These are phyloP conservation scores for Petroica traversi DNA, from an alignment of 2,113 vertebrate genomes.

Conservation along the genomic window DNA sequence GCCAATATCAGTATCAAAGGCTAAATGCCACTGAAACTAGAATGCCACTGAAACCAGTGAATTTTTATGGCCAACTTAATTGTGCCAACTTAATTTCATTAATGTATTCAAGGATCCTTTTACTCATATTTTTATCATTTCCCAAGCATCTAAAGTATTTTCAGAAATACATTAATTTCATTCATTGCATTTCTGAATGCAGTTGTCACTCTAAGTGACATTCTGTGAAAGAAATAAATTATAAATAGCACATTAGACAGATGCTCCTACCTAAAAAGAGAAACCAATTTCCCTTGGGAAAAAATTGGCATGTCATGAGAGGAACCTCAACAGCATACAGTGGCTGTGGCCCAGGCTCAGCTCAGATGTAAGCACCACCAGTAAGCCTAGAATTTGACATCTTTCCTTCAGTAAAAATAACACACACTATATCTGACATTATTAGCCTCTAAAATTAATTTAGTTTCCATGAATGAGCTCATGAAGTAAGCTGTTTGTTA, in stretches of 20 bases:
- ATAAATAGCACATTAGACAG: not conserved
- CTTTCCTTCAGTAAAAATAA: not conserved
- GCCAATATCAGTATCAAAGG: not conserved
- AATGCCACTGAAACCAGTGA: not conserved
- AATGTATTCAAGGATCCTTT: not conserved
- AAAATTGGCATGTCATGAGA: not conserved
- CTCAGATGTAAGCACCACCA: not conserved
- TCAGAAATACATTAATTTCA: not conserved
- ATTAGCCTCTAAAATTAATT: conserved; percentile 16
- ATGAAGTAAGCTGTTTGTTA: not conserved
- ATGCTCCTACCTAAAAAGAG: not conserved
- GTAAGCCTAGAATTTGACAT: not conserved
- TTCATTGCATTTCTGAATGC: not conserved
- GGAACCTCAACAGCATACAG: not conserved
- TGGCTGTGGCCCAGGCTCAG: not conserved
- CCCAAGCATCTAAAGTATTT: not conserved
- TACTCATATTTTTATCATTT: not conserved
- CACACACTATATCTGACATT: not conserved
- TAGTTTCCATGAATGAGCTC: not conserved
- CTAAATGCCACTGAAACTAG: not conserved
- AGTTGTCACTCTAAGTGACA: not conserved
- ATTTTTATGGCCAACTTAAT: not conserved
- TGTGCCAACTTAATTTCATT: not conserved
- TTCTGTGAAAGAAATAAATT: not conserved
- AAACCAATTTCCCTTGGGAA: not conserved